Conservation (phyloP, 2,113 vertebrate genomes). For the Oreochromis niloticus region DNA sequence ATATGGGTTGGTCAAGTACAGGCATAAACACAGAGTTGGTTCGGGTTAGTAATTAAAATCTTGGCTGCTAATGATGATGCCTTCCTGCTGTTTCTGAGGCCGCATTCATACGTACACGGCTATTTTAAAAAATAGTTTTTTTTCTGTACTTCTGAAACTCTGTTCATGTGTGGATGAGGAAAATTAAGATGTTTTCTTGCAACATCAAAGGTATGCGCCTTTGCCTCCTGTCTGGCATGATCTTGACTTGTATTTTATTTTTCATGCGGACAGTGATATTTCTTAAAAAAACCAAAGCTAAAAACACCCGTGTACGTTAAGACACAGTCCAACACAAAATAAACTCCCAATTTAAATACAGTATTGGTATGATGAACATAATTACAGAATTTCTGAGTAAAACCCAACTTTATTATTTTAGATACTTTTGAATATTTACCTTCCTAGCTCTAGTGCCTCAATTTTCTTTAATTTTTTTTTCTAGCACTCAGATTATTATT, state of each 20-base stretch:
- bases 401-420: background rate
- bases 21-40: background rate
- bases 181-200: background rate
- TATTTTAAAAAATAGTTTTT: background rate
- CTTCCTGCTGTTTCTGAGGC: background rate
- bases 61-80: background rate
- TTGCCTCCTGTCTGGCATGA: background rate
- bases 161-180: background rate
- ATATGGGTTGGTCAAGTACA: background rate
- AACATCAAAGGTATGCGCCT: background rate
- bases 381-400: background rate
- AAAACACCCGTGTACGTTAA: background rate
- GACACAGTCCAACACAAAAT: background rate
- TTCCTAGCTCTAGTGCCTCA: background rate
- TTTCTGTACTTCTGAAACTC: background rate
- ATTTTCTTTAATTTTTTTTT: background rate
- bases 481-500: background rate
- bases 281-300: background rate
- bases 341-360: background rate
- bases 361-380: background rate
- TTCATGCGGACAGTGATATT: background rate
- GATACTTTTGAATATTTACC: background rate
- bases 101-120: background rate
- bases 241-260: background rate
- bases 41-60: background rate